Evolutionary conservation across 2,113 vertebrate genomes (phyloP).

Genomic region (Ceyx margarethae): DNA sequence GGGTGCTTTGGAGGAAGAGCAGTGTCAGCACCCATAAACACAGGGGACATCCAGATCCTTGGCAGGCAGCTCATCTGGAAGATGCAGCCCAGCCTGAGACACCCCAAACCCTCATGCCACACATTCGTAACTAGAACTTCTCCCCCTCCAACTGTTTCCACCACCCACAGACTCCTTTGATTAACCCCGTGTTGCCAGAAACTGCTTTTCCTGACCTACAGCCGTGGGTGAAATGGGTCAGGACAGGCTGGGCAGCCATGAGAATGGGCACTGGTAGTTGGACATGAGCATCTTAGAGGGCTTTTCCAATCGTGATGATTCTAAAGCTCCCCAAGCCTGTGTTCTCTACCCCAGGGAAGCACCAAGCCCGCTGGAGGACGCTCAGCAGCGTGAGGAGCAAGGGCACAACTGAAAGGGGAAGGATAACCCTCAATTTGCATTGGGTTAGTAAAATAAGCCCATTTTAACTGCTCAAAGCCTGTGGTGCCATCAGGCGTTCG

Average conservation of each 20-base stretch:
- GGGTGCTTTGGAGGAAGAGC: neutral
- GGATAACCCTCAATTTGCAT: neutral
- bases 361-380: neutral
- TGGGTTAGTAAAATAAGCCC: neutral
- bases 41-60: neutral
- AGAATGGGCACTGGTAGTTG: too few relatives aligned
- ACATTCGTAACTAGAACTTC: neutral
- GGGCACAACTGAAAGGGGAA: neutral
- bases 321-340: neutral
- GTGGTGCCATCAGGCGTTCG: neutral
- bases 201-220: neutral
- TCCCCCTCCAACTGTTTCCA: neutral
- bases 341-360: neutral
- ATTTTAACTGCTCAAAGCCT: neutral
- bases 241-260: too few relatives aligned
- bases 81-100: neutral
- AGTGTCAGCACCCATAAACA: too few relatives aligned
- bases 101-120: neutral
- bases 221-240: rapidly evolving
- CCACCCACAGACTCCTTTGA: neutral
- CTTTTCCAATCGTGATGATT: too few relatives aligned
- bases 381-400: neutral
- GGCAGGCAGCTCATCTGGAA: neutral
- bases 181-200: neutral
- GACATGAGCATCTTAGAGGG: too few relatives aligned